Conservation (phyloP, 2,888 invertebrate genomes). For the Torymus aiolomorphi region DNA sequence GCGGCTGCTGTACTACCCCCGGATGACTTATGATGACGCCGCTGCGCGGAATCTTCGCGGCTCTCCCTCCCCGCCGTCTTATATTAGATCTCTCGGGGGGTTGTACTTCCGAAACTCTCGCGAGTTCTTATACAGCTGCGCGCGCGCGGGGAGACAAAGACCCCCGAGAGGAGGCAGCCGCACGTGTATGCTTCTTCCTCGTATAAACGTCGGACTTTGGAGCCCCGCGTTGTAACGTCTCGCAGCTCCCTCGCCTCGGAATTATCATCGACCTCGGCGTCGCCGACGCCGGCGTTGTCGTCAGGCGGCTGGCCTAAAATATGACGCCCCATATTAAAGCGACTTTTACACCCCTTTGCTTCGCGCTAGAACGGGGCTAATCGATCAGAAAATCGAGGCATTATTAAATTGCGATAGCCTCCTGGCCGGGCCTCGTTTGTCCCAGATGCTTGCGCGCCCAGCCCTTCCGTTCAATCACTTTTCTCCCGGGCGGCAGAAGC, state of each 20-base stretch:
- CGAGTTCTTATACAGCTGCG: constrained; percentile 32
- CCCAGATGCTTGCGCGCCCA: constrained; percentile 40
- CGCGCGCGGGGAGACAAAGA: constrained; percentile 25
- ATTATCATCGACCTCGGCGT: constrained; percentile 10
- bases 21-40: constrained; percentile 51
- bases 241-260: background rate
- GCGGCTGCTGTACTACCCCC: no score
- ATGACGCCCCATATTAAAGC: constrained; percentile 50
- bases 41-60: constrained; percentile 20
- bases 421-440: constrained; percentile 39
- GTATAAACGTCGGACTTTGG: constrained; percentile 35
- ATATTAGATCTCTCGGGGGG: constrained; percentile 27
- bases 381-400: constrained; percentile 58
- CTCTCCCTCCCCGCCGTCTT: constrained; percentile 13
- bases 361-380: constrained; percentile 31
- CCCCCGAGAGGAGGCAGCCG: background rate
- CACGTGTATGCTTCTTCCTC: constrained; percentile 8
- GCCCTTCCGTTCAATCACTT: constrained; percentile 48
- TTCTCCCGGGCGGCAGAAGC: background rate
- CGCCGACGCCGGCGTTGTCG: no score
- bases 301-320: constrained; percentile 22
- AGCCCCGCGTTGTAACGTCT: constrained; percentile 14
- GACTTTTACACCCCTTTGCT: constrained; percentile 41
- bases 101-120: constrained; percentile 33
- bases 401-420: constrained; percentile 57